phyloP scores from a whole-genome alignment of 2,888 invertebrate genomes.

The Chalcis sispes region DNA sequence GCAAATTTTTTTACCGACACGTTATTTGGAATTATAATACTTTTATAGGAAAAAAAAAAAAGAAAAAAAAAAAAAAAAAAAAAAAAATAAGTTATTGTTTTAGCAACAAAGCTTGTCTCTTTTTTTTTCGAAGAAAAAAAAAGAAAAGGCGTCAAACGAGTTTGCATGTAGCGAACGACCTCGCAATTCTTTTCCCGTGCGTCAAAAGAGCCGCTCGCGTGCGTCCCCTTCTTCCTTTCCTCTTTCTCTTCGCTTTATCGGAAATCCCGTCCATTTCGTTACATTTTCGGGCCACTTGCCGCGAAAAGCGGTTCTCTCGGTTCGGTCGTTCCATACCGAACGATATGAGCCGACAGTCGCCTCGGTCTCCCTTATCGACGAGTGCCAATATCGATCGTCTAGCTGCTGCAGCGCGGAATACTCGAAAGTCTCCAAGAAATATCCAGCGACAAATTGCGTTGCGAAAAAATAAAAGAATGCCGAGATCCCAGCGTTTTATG shows the following conservation, averaged over 20 bases:
- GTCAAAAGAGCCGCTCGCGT: constrained; percentile 30
- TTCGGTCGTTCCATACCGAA: constrained; percentile 2
- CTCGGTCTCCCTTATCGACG: constrained; percentile 66
- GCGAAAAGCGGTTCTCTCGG: constrained; percentile 40
- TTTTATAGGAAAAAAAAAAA: not conserved
- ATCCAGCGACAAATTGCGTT: not conserved
- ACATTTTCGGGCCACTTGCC: constrained; percentile 56
- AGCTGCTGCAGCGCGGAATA: constrained; percentile 10
- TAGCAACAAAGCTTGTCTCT: not conserved
- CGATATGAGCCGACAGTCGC: not conserved
- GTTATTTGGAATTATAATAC: too few relatives aligned
- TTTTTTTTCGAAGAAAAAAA: not conserved
- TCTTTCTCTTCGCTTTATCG: constrained; percentile 22
- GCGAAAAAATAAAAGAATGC: too few relatives aligned
- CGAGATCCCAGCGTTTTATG: not conserved
- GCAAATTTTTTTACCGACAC: too few relatives aligned
- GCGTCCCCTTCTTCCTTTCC: not conserved
- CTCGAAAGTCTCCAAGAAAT: constrained; percentile 45
- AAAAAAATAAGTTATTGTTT: not conserved
- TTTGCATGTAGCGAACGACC: not conserved
- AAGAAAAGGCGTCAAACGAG: not conserved
- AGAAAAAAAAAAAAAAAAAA: not conserved
- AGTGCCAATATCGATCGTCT: constrained; percentile 66
- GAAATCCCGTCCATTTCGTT: constrained; percentile 59
- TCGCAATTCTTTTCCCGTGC: constrained; percentile 6